A percentile compares a stretch with the other conserved stretches of the same genome.
Conservation (phyloP, 2,888 invertebrate genomes). For the Eumacrocentrus americanus region DNA sequence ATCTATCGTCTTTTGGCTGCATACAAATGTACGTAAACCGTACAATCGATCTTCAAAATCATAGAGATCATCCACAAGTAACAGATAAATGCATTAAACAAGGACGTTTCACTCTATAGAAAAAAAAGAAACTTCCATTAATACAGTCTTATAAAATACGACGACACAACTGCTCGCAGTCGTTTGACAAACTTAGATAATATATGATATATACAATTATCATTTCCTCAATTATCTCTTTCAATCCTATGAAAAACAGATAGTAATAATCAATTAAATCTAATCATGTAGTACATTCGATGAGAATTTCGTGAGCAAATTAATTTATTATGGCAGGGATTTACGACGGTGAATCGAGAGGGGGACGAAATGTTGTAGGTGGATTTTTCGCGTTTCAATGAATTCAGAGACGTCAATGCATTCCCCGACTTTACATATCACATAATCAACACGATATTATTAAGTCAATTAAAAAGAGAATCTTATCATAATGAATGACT, state of each 20-base stretch:
- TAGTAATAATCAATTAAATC: neutral
- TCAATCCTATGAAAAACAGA: neutral
- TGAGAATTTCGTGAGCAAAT: constrained; percentile 10
- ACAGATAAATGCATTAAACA: constrained; percentile 5
- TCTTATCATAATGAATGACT: neutral
- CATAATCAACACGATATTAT: neutral
- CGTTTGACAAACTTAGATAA: constrained; percentile 4
- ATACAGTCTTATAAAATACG: constrained; percentile 25
- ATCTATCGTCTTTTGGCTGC: neutral
- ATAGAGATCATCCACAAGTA: neutral
- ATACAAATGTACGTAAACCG: neutral
- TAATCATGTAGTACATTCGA: no score
- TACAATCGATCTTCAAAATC: neutral
- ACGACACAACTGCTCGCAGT: constrained; percentile 20
- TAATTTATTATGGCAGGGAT: neutral
- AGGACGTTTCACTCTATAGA: constrained; percentile 4
- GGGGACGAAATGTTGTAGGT: neutral
- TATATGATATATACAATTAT: constrained; percentile 5
- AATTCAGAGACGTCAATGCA: no score
- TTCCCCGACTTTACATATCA: neutral
- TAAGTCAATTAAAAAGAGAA: neutral
- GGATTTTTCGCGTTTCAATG: neutral
- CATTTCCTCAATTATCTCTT: neutral
- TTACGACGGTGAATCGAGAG: neutral
- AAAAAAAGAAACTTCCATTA: constrained; percentile 12